Evolutionary conservation across 1,140 invertebrate genomes (phyloP).

Genomic region (silkworm (Bombyx mori)): DNA sequence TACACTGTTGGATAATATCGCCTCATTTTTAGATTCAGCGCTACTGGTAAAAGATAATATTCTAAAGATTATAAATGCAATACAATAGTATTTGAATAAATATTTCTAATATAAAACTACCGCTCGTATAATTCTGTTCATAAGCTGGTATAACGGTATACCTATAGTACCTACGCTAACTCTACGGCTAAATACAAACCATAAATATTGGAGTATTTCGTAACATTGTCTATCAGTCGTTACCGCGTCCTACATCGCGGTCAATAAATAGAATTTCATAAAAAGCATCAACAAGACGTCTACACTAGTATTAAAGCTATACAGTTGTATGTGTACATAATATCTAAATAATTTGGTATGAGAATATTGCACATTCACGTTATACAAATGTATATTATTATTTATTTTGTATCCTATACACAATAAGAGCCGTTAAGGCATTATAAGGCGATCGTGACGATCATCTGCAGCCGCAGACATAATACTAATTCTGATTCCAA

Average conservation of each 20-base stretch:
- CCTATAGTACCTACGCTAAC: slow-evolving; percentile 25
- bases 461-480: slow-evolving; percentile 11
- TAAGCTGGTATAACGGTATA: slow-evolving; percentile 51
- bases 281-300: slow-evolving; percentile 68
- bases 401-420: slow-evolving; percentile 4
- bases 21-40: no score
- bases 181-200: slow-evolving; percentile 53
- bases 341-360: slow-evolving; percentile 60
- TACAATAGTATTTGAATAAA: slow-evolving; percentile 27
- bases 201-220: slow-evolving; percentile 62
- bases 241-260: slow-evolving; percentile 55
- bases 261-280: slow-evolving; percentile 65
- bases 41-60: no score
- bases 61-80: neutral
- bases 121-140: slow-evolving; percentile 41
- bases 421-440: slow-evolving; percentile 42
- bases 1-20: slow-evolving; percentile 5
- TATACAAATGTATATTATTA: slow-evolving; percentile 21
- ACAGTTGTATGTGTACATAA: slow-evolving; percentile 61
- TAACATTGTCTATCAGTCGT: slow-evolving; percentile 63
- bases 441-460: slow-evolving; percentile 47
- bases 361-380: slow-evolving; percentile 60
- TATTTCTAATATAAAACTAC: slow-evolving; percentile 60
- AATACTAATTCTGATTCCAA: slow-evolving; percentile 10
- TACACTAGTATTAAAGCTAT: slow-evolving; percentile 66